phyloP scores from a whole-genome alignment of 2,113 vertebrate genomes.

The Phalacrocorax aristotelis region DNA sequence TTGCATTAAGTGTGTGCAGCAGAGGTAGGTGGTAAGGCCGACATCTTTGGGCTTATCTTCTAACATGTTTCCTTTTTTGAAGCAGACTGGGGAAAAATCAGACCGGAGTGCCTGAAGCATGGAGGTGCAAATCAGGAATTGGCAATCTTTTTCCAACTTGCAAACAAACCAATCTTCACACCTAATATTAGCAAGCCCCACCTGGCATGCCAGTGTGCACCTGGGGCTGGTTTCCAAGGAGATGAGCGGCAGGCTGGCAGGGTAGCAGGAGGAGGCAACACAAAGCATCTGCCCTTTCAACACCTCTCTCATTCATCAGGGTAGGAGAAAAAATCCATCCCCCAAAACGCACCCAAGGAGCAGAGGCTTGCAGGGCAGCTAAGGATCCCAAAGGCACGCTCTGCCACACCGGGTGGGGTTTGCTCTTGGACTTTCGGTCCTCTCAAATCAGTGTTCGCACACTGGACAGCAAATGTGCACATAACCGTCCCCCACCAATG shows the following conservation, averaged over 20 bases:
- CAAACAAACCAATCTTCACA: neutral
- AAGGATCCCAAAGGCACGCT: neutral
- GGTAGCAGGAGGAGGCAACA: neutral
- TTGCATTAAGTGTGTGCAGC: neutral
- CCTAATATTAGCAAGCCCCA: neutral
- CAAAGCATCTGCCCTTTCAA: neutral
- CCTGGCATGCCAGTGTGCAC: neutral
- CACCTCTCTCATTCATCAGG: neutral
- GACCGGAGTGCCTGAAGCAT: neutral
- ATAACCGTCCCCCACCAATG: accelerated
- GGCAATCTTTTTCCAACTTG: neutral
- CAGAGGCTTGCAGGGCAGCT: neutral
- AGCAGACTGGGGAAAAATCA: neutral
- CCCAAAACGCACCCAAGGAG: neutral
- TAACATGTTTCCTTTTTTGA: neutral
- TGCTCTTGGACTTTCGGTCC: neutral
- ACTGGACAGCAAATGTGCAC: neutral
- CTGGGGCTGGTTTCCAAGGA: slow-evolving; percentile 27
- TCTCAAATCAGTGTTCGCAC: neutral
- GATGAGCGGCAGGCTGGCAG: neutral
- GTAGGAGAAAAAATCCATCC: neutral
- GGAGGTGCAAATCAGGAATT: neutral
- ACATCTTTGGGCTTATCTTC: neutral
- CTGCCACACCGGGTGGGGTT: neutral
- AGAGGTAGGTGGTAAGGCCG: neutral